Evolutionary conservation across 1,140 invertebrate species (phyloP).

Genomic region (Hermatobates lingyangjiaoensis): DNA sequence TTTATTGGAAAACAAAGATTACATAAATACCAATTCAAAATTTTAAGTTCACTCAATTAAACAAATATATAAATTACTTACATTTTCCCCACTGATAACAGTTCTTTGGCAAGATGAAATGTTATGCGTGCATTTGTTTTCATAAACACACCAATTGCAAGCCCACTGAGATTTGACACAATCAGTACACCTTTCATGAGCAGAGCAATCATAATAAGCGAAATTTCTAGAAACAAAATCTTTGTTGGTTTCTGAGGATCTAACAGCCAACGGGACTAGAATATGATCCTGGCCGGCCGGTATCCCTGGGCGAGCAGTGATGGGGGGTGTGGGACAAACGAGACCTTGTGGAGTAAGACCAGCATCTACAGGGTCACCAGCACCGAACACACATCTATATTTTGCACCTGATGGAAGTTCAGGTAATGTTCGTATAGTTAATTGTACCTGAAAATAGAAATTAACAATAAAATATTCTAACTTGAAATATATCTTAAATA

Average conservation of each 20-base stretch:
- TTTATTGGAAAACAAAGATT: not conserved
- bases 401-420: slow-evolving; percentile 72
- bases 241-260: slow-evolving; percentile 82
- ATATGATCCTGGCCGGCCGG: slow-evolving; percentile 68
- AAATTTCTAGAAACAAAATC: slow-evolving; percentile 87
- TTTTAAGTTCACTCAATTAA: too few relatives aligned
- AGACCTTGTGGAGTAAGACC: slow-evolving; percentile 58
- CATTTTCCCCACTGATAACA: slow-evolving; percentile 59
- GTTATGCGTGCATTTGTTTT: slow-evolving; percentile 84
- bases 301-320: slow-evolving; percentile 57
- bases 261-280: slow-evolving; percentile 74
- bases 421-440: slow-evolving; percentile 75
- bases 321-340: slow-evolving; percentile 64
- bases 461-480: not conserved
- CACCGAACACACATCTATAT: slow-evolving; percentile 85
- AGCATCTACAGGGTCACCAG: slow-evolving; percentile 67
- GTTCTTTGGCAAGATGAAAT: slow-evolving; percentile 56
- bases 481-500: not conserved
- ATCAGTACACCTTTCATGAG: slow-evolving; percentile 64
- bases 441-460: slow-evolving; percentile 36
- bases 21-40: not conserved
- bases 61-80: slow-evolving; percentile 25
- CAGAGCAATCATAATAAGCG: slow-evolving; percentile 83
- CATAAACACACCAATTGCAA: slow-evolving; percentile 91
- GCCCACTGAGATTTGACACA: slow-evolving; percentile 79